phyloP scores from a whole-genome alignment of 2,888 invertebrate genomes.

The Leucophenga montana region DNA sequence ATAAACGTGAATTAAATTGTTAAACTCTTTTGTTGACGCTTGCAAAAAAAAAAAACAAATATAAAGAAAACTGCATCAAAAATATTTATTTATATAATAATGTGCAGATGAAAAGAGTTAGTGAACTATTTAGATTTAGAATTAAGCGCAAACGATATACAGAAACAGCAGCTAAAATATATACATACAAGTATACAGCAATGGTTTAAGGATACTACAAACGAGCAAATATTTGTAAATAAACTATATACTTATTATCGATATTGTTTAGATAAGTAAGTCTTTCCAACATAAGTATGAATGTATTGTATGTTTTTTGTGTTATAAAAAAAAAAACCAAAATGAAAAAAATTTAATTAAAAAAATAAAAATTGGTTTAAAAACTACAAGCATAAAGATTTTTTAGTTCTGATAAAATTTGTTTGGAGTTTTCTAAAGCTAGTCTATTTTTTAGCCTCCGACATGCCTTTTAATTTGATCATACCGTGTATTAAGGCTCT shows the following conservation, averaged over 20 bases:
- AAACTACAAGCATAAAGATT: background rate
- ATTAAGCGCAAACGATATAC: too few species aligned
- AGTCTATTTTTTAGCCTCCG: too few species aligned
- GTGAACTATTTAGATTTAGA: constrained; percentile 17
- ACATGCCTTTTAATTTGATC: too few species aligned
- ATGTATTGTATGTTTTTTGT: constrained; percentile 28
- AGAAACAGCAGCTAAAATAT: background rate
- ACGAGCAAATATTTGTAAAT: constrained; percentile 25
- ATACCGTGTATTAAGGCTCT: too few species aligned
- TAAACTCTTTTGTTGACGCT: background rate
- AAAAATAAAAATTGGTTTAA: constrained; percentile 31
- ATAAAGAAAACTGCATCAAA: constrained; percentile 40
- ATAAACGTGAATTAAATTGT: constrained; percentile 4
- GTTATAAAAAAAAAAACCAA: constrained; percentile 21
- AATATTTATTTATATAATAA: background rate
- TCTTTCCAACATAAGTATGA: constrained; percentile 15
- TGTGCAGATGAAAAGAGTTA: background rate
- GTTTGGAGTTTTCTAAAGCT: too few species aligned
- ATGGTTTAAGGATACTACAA: constrained; percentile 13
- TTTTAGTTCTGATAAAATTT: too few species aligned
- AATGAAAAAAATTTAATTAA: constrained; percentile 14
- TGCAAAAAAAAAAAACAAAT: constrained; percentile 36
- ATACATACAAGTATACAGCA: background rate
- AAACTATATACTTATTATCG: constrained; percentile 8
- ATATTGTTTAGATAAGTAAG: background rate